Evolutionary conservation across 2,888 invertebrate species (phyloP).

Genomic region (Caradrina kadenii): DNA sequence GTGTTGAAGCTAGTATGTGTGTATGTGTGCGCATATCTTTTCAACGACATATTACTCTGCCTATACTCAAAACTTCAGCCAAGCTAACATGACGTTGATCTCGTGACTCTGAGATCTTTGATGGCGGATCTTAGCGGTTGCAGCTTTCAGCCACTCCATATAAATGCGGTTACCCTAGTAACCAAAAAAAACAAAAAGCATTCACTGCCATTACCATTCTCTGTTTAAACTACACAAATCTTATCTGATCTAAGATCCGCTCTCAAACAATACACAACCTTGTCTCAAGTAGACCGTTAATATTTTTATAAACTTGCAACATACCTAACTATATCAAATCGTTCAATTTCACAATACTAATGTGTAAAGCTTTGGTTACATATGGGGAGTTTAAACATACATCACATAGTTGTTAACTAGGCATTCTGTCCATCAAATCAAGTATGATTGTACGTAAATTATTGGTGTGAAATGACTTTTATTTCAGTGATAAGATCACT

Average conservation of each 20-base stretch:
- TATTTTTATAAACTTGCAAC: slow-evolving; percentile 61
- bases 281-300: slow-evolving; percentile 67
- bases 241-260: slow-evolving; percentile 38
- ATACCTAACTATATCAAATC: slow-evolving; percentile 52
- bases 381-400: background rate
- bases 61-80: no score
- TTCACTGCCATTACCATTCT: slow-evolving; percentile 17
- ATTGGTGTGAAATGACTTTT: no score
- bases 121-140: no score
- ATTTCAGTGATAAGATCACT: no score
- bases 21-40: no score
- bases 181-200: background rate
- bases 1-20: no score
- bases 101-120: no score
- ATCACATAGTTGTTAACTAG: background rate
- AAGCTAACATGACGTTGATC: no score
- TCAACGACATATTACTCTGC: no score
- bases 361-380: slow-evolving; percentile 26
- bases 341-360: slow-evolving; percentile 46
- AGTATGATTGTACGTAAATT: no score
- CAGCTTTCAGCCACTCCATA: background rate
- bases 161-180: background rate
- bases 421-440: no score
- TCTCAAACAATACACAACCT: slow-evolving; percentile 62
- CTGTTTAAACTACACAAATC: slow-evolving; percentile 14